Conservation (phyloP, 1,140 invertebrate species). For the Trinorchestia longiramus region DNA sequence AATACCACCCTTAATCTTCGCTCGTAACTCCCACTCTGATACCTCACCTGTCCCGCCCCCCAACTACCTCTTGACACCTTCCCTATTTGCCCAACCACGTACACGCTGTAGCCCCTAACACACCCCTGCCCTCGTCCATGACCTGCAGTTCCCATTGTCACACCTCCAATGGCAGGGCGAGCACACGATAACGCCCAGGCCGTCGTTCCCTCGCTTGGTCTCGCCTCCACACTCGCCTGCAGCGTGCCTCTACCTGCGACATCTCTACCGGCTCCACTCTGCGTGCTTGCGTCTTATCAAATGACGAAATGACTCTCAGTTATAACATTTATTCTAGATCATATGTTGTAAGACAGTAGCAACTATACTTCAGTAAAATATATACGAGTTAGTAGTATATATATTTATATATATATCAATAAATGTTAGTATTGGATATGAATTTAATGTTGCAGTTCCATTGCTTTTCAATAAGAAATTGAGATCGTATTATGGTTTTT, state of each 20-base stretch:
- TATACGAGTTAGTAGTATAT: too few relatives aligned
- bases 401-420: too few relatives aligned
- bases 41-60: neutral
- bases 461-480: too few relatives aligned
- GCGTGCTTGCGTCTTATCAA: too few relatives aligned
- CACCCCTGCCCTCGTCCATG: conserved; percentile 7
- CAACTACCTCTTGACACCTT: too few relatives aligned
- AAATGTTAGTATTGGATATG: too few relatives aligned
- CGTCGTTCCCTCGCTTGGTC: neutral
- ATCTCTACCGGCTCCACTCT: neutral
- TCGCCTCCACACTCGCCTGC: neutral
- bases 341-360: too few relatives aligned
- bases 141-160: conserved; percentile 46
- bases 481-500: too few relatives aligned
- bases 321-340: too few relatives aligned
- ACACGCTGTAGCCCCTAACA: neutral
- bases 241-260: neutral
- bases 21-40: neutral
- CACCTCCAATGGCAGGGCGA: neutral
- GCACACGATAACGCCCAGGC: neutral
- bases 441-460: too few relatives aligned
- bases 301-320: too few relatives aligned
- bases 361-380: too few relatives aligned
- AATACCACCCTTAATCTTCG: neutral
- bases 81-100: neutral